These are phyloP conservation scores for Troides oblongomaculatus DNA, from an alignment of 2,888 invertebrate genomes.

Conservation along the genomic window DNA sequence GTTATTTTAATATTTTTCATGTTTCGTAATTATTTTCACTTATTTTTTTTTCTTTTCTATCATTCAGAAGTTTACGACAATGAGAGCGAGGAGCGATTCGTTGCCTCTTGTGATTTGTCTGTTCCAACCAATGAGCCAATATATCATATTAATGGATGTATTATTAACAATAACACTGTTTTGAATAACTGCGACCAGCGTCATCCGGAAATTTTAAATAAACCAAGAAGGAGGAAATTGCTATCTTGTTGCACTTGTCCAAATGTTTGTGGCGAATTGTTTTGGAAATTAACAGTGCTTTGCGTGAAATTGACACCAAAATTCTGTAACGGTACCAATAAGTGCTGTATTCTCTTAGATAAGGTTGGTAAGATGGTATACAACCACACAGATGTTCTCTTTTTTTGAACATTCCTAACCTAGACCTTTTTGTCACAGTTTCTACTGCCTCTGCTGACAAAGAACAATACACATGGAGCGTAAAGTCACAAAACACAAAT, in stretches of 20 bases:
- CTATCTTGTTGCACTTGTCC: conserved; percentile 51
- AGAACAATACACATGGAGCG: conserved; percentile 49
- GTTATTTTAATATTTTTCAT: conserved; percentile 48
- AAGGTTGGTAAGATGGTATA: conserved; percentile 50
- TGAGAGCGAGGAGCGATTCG: conserved; percentile 57
- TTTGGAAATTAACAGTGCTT: conserved; percentile 67
- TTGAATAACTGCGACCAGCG: conserved; percentile 40
- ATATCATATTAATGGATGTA: conserved; percentile 51
- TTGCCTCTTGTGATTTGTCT: conserved; percentile 62
- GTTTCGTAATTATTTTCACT: conserved; percentile 4
- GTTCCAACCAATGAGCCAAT: conserved; percentile 39
- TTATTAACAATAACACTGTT: conserved; percentile 47
- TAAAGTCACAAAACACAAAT: conserved; percentile 43
- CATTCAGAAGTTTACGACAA: conserved; percentile 45
- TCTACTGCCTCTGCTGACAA: conserved; percentile 54
- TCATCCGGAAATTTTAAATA: conserved; percentile 33
- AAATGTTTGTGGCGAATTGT: conserved; percentile 42
- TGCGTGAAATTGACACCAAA: conserved; percentile 55
- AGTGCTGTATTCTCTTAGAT: conserved; percentile 53
- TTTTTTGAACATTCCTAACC: neutral
- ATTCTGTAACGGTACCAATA: conserved; percentile 43
- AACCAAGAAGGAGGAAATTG: conserved; percentile 50
- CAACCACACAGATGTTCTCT: neutral
- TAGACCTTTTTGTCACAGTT: conserved; percentile 46
- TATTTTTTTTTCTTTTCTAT: conserved; percentile 30